These are phyloP conservation scores for Copsychus sechellarum DNA, from an alignment of 2,113 vertebrate species.

Conservation along the genomic window DNA sequence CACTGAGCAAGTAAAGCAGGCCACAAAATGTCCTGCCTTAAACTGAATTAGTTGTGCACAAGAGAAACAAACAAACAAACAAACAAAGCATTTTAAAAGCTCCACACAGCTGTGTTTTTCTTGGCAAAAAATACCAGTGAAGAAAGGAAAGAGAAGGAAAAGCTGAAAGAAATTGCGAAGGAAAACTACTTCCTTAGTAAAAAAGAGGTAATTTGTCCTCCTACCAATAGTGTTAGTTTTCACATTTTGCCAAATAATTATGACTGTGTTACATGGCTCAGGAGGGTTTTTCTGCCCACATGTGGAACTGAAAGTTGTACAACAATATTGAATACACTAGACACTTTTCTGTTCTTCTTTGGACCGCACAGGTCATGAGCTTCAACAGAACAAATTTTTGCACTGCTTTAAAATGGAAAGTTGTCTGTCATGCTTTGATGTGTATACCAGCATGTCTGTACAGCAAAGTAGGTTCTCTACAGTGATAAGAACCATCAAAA, in stretches of 20 bases:
- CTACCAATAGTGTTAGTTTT: neutral
- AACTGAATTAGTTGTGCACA: neutral
- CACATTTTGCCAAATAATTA: neutral
- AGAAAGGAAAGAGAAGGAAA: neutral
- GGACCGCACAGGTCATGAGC: neutral
- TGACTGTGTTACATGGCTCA: neutral
- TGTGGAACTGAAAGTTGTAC: neutral
- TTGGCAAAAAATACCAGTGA: neutral
- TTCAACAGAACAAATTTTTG: neutral
- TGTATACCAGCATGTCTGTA: neutral
- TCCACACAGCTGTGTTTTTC: neutral
- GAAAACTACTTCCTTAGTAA: neutral
- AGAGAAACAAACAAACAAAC: neutral
- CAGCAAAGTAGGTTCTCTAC: neutral
- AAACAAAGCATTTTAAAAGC: neutral
- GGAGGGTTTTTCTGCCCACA: neutral
- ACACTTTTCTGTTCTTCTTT: neutral
- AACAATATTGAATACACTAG: neutral
- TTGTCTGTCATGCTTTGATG: neutral
- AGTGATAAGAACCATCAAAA: neutral
- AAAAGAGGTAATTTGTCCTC: rapidly evolving
- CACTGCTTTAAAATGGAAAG: neutral
- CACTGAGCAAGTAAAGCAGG: neutral
- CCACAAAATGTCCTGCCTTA: neutral
- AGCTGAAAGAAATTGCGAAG: neutral